A percentile compares a stretch with the other conserved stretches of the same genome.
Conservation (phyloP, 2,888 invertebrate species). For the Agriotes lineatus region DNA sequence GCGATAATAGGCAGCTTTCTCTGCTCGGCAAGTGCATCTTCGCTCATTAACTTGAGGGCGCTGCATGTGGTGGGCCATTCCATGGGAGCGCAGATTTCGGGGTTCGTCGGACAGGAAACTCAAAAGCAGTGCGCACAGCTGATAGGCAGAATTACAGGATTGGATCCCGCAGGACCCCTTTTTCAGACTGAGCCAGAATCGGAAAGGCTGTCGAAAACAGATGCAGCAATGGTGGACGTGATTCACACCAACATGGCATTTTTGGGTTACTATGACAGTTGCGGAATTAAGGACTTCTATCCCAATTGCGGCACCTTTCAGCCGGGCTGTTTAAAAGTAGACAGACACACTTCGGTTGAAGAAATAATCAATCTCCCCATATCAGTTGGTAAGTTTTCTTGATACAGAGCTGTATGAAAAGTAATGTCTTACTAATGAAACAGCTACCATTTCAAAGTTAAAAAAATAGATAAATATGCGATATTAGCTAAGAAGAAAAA, state of each 20-base stretch:
- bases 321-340: background rate
- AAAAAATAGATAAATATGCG: too few species aligned
- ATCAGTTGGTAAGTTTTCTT: background rate
- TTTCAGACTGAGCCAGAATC: background rate
- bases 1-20: background rate
- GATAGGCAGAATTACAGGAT: conserved; percentile 35
- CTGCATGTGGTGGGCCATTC: conserved; percentile 28
- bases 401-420: too few species aligned
- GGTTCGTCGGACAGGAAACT: conserved; percentile 20
- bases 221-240: conserved; percentile 33
- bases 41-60: background rate
- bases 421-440: too few species aligned
- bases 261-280: too few species aligned
- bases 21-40: background rate
- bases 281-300: too few species aligned
- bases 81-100: conserved; percentile 31
- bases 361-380: background rate
- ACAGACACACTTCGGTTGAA: too few species aligned
- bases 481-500: too few species aligned
- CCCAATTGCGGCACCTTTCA: conserved; percentile 23
- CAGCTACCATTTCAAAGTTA: too few species aligned
- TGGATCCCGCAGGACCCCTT: conserved; percentile 40
- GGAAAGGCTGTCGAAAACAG: conserved; percentile 13
- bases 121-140: background rate
- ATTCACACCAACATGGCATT: conserved; percentile 33